Base-by-base conservation (phyloP, 2,113 vertebrate genomes). In the Bujurquina vittata region DNA sequence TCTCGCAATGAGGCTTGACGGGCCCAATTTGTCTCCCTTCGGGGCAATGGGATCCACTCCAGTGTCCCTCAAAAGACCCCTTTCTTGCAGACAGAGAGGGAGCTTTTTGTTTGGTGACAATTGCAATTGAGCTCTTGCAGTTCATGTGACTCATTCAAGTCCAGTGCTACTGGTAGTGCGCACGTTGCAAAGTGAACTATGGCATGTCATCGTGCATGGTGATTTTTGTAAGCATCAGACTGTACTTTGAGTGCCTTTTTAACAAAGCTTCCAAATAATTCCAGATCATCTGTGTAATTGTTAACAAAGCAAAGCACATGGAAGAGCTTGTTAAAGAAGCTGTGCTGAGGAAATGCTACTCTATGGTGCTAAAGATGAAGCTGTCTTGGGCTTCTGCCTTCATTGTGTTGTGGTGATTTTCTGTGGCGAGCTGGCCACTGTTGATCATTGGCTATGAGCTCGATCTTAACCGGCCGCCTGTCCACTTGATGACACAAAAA, bases 1-100 rank as follows among this genome's bases (percentile, higher is more conserved):
- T 88, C 89, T 91, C 55, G 84, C 91, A 93, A 93, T 93, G 93
- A 93, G 93, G 89, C 94, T 93, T 93, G 89, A 93, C 91, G 81
- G 80, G 86, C 83, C 90, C 88, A 93, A 92, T 94, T 95, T 92
- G 88, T 92, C 90, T 92, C 92, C 95, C 93, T 88, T 77, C 23
- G 80, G 92, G 92, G 79, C 92, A 84, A 91, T 90, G 83, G 91
- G 90, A 92, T 92, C 87, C 91, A 91, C 90, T 92, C 86, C 86
- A 81, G 65, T 86, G 90, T 92, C 91, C 90, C 90, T 90, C 88
- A 85, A 88, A 90, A 91, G 84, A 85, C 85, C 80, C 81, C 56
- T 90, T 90, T 93, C 90, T 89, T 88, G 81, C 52, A n/a, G 75
- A 88, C 75, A 75, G 76, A 87, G 62, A 79, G 81, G 80, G 80